Percentiles rank a stretch among this genome's conserved stretches.
phyloP scores from a whole-genome alignment of 2,888 invertebrate genomes.

The Tipula unca region DNA sequence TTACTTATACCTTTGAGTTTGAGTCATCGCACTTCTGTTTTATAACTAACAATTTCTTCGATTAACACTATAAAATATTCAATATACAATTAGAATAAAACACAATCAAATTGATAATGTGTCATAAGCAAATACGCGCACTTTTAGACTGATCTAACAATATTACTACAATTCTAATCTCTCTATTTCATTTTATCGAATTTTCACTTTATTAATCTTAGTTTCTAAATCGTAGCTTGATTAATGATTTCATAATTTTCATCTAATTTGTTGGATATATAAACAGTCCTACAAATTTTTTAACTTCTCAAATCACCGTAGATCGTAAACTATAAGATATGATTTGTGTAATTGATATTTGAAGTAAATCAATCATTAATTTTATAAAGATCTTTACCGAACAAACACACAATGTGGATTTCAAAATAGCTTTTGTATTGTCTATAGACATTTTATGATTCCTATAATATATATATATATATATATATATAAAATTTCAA shows the following conservation, averaged over 20 bases:
- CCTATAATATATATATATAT: background rate
- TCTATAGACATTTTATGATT: background rate
- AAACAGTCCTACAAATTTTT: background rate
- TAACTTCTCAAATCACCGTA: background rate
- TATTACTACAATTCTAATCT: no score
- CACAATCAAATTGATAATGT: background rate
- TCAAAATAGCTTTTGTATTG: background rate
- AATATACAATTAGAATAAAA: background rate
- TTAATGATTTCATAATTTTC: background rate
- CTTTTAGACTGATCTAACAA: no score
- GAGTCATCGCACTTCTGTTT: background rate
- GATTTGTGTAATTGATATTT: background rate
- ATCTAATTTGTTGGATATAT: background rate
- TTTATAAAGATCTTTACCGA: background rate
- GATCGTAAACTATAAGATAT: background rate
- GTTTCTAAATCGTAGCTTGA: background rate
- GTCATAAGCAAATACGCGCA: background rate
- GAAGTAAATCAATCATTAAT: background rate
- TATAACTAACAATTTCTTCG: background rate
- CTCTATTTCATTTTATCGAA: background rate
- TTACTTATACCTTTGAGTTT: no score
- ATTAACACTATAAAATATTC: background rate
- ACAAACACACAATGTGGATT: background rate
- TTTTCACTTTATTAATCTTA: background rate
- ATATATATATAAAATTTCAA: background rate